Conservation (phyloP, 2,113 vertebrate species). For the Callionymus lyra region DNA sequence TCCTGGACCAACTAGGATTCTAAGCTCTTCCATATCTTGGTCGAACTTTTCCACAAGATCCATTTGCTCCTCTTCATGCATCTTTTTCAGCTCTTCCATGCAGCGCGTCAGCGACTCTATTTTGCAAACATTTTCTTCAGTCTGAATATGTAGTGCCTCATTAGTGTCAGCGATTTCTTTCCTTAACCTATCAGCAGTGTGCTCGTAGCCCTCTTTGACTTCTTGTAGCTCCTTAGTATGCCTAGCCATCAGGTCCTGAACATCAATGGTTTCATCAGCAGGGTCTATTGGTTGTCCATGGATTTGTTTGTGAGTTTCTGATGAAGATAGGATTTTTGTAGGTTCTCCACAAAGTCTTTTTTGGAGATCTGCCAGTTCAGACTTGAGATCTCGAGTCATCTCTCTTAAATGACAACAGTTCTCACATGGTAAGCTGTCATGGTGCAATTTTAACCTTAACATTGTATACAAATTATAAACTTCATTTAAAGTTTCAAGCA, state of each 20-base stretch:
- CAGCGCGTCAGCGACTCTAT: conserved; percentile 56
- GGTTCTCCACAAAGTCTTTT: conserved; percentile 15
- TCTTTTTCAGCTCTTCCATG: conserved; percentile 65
- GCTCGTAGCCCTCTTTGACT: conserved; percentile 55
- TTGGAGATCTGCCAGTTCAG: conserved; percentile 42
- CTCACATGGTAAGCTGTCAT: conserved; percentile 28
- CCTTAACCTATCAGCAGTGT: conserved; percentile 53
- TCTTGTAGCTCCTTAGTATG: conserved; percentile 62
- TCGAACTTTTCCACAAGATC: conserved; percentile 48
- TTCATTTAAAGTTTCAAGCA: conserved; percentile 58
- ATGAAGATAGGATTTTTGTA: conserved; percentile 10
- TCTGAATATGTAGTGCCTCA: conserved; percentile 46
- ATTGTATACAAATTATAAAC: conserved; percentile 47
- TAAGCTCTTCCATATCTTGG: conserved; percentile 58
- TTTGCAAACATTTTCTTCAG: conserved; percentile 64
- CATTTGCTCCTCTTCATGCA: conserved; percentile 53
- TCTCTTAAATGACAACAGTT: conserved; percentile 50
- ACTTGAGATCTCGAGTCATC: conserved; percentile 37
- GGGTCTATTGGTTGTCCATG: conserved; percentile 58
- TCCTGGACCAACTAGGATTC: conserved; percentile 19
- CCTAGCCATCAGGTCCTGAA: conserved; percentile 53
- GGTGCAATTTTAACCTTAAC: conserved; percentile 42
- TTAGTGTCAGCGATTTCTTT: conserved; percentile 42
- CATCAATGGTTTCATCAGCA: conserved; percentile 51
- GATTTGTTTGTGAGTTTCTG: conserved; percentile 38